These are phyloP conservation scores for Enhydra lutris DNA, from an alignment of 2,113 vertebrate species.

Conservation along the genomic window DNA sequence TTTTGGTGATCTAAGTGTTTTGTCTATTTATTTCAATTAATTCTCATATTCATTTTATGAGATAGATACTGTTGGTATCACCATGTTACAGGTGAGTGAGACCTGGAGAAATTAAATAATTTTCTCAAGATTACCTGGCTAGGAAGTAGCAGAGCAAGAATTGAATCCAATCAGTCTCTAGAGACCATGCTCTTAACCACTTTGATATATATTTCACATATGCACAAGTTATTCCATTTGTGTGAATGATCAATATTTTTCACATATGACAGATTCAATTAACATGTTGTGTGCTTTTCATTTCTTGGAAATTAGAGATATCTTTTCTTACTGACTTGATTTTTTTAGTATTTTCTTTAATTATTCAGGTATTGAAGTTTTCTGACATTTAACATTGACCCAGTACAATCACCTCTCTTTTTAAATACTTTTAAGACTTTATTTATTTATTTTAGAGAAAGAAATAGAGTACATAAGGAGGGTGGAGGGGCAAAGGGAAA, in stretches of 20 bases:
- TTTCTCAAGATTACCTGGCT: neutral
- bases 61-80: neutral
- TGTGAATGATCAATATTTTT: neutral
- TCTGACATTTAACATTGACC: neutral
- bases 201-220: neutral
- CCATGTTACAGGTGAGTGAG: neutral
- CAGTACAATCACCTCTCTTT: neutral
- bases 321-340: neutral
- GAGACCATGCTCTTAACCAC: neutral
- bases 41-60: neutral
- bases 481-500: no score
- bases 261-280: neutral
- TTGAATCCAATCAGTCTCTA: neutral
- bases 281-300: neutral
- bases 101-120: neutral
- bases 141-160: neutral
- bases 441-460: no score
- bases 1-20: neutral
- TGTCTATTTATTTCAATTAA: neutral
- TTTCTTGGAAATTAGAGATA: neutral
- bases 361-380: neutral
- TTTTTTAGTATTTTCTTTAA: neutral
- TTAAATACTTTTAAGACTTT: neutral
- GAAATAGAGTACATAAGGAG: no score
- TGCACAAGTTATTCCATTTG: neutral